Evolutionary conservation across 2,888 invertebrate species (phyloP), one percentile per base, ranked within the genome.

Genomic region (Meloe dianella): DNA sequence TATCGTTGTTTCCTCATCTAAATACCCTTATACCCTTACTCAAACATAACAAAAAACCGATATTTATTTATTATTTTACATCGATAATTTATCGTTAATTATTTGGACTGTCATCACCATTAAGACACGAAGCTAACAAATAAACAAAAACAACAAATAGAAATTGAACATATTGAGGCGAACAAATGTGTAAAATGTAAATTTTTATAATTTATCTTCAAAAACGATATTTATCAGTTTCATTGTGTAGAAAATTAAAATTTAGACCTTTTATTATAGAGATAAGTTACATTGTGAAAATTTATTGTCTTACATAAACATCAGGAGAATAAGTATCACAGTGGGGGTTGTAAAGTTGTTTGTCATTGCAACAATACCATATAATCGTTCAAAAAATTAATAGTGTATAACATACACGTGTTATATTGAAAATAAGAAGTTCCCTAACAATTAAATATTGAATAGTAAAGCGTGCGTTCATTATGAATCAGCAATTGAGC

Each of bases 361-460:
- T 47, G 20, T 47, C 47, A 47, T 17, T 12, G 24, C 54, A 47
- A 47, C 47, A 47, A 20, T 47, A 17, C 7, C 47, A 47, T 47
- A 38, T 17, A 51, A 24, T 54, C 12, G 24, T 54, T 54, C 24
- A 24, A 24, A 27, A 54, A 54, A 41, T 54, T 54, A 54, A 54
- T 24, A 12, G 47, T 10, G 22, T 54, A 24, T 22, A 24, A 54
- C 54, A 14, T 54, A 22, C 54, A 24, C 54, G 54, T 54, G 54
- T 22, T 14, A 24, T 54, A 54, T 4, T 24, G 20, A 47, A 54
- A 22, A 17, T 17, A 7, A 10, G 1, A 41, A 0, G 7, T 17
- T n/a, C 2, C 41, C 41, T n/a, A 17, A 41, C 54, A 54, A 59
- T 35, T 59, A 59, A 35, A 22, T 35, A 20, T 59, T 22, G 57